Percentiles rank a stretch among this genome's conserved stretches.
Conservation (phyloP, 1,140 invertebrate genomes). For the Paramacrobiotus metropolitanus region DNA sequence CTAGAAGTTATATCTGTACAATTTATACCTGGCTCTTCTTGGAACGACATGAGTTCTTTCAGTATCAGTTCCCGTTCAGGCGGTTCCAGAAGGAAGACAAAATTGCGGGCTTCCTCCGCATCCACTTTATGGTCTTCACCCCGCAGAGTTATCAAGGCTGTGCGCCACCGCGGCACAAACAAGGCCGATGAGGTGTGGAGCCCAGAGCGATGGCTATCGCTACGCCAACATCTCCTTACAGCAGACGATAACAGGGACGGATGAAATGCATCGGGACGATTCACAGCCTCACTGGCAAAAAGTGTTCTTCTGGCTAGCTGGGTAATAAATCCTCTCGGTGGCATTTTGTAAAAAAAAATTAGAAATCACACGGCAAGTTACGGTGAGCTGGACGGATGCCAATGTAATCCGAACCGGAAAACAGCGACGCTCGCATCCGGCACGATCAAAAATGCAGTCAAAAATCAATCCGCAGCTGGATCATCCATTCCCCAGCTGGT, state of each 20-base stretch:
- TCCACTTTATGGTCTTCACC: conserved; percentile 6
- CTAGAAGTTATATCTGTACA: too few species aligned
- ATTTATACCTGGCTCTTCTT: conserved; percentile 12
- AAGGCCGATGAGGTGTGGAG: too few species aligned
- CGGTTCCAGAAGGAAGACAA: conserved; percentile 17
- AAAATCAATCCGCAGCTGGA: too few species aligned
- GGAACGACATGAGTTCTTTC: conserved; percentile 16
- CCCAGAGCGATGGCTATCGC: too few species aligned
- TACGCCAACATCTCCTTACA: too few species aligned
- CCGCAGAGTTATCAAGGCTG: neutral
- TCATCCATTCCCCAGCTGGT: too few species aligned
- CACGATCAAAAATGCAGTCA: too few species aligned
- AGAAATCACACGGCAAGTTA: neutral
- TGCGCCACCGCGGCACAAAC: neutral
- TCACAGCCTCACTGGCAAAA: neutral
- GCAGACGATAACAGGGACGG: neutral
- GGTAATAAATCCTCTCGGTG: neutral
- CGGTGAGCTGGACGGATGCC: too few species aligned
- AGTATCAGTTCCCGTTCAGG: conserved; percentile 18
- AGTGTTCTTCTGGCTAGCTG: neutral
- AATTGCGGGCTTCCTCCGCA: conserved; percentile 16
- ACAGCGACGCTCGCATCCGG: too few species aligned
- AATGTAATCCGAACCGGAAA: too few species aligned
- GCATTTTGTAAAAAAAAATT: neutral
- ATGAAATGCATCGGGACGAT: neutral